phyloP scores from a whole-genome alignment of 2,797 vertebrate genomes.

The Dallia pectoralis region DNA sequence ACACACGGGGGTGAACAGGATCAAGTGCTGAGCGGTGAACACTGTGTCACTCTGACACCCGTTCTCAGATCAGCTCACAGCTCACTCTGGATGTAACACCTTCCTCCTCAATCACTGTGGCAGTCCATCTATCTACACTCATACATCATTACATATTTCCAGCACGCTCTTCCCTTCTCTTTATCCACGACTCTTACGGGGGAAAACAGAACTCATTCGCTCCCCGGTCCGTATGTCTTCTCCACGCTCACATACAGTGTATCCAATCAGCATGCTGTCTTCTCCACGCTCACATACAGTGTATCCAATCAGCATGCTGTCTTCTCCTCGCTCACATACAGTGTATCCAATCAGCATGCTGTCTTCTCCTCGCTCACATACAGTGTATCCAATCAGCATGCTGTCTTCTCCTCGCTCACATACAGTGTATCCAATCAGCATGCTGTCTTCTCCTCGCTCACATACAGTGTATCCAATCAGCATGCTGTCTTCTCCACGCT shows the following conservation, averaged over 20 bases:
- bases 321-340: conserved; percentile 15
- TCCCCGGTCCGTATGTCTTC: conserved; percentile 13
- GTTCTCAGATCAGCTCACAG: conserved; percentile 44
- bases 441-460: no score
- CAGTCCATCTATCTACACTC: conserved; percentile 37
- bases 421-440: no score
- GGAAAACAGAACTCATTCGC: conserved; percentile 6
- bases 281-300: conserved; percentile 1
- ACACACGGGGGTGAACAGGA: not conserved
- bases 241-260: not conserved
- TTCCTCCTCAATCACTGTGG: conserved; percentile 36
- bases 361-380: no score
- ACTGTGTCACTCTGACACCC: conserved; percentile 25
- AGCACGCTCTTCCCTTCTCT: conserved; percentile 43
- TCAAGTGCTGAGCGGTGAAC: conserved; percentile 15
- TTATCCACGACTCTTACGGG: conserved; percentile 25
- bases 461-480: no score
- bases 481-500: no score
- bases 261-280: not conserved
- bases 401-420: no score
- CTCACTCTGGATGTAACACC: conserved; percentile 40
- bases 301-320: not conserved
- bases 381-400: no score
- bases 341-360: no score
- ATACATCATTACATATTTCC: conserved; percentile 35